A percentile compares a stretch with the other conserved stretches of the same genome.
Conservation (phyloP, 2,113 vertebrate species). For the Python bivittatus region DNA sequence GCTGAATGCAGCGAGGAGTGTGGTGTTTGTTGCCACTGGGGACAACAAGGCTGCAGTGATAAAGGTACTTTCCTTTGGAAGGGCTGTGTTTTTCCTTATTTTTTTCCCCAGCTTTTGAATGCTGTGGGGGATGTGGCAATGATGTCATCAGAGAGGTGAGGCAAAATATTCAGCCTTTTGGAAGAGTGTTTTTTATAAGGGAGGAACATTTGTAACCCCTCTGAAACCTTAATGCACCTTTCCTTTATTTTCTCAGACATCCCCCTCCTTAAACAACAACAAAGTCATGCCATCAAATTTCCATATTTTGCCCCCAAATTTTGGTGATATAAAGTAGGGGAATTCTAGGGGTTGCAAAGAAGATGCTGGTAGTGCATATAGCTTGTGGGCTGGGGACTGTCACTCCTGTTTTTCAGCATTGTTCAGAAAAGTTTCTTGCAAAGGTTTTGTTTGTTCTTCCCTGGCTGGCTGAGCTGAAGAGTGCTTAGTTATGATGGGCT, state of each 20-base stretch:
- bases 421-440: background rate
- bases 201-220: background rate
- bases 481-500: background rate
- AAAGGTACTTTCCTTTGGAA: slow-evolving; percentile 75
- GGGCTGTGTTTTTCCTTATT: background rate
- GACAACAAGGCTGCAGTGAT: slow-evolving; percentile 86
- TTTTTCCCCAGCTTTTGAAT: background rate
- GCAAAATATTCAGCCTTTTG: background rate
- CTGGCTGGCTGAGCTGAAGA: background rate
- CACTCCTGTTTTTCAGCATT: background rate
- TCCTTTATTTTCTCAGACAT: background rate
- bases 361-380: background rate
- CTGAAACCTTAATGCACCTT: background rate
- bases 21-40: slow-evolving; percentile 88
- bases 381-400: background rate
- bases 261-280: background rate
- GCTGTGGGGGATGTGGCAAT: background rate
- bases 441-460: background rate
- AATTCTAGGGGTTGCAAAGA: background rate
- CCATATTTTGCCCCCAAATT: background rate
- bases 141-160: background rate
- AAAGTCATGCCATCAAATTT: background rate
- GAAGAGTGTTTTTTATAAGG: background rate
- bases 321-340: background rate
- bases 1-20: slow-evolving; percentile 84